Conservation (phyloP, 2,888 invertebrate species). For the Perizoma flavofasciatum region DNA sequence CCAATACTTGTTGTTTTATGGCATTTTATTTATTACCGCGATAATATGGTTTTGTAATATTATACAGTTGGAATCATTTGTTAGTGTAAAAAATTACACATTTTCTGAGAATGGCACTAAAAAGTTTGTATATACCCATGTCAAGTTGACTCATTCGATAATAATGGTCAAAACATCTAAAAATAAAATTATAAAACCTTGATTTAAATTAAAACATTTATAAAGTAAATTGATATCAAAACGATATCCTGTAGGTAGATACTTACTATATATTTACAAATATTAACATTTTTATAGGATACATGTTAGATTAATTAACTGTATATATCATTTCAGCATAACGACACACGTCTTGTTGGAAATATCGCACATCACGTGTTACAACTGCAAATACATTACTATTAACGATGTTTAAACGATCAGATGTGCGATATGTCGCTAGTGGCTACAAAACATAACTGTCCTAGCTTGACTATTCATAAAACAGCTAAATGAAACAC, state of each 20-base stretch:
- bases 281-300: slow-evolving; percentile 22
- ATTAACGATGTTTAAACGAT: neutral
- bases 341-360: slow-evolving; percentile 2
- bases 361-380: slow-evolving; percentile 6
- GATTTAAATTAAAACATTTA: slow-evolving; percentile 13
- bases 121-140: slow-evolving; percentile 14
- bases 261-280: slow-evolving; percentile 26
- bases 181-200: slow-evolving; percentile 11
- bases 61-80: slow-evolving; percentile 1
- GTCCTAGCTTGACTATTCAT: too few species aligned
- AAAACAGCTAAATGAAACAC: too few species aligned
- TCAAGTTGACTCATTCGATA: slow-evolving; percentile 15
- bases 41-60: neutral
- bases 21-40: slow-evolving; percentile 17
- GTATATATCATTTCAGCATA: too few species aligned
- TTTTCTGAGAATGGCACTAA: slow-evolving; percentile 15
- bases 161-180: slow-evolving; percentile 6
- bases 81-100: neutral
- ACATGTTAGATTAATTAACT: slow-evolving; percentile 5
- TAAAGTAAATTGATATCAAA: slow-evolving; percentile 8
- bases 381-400: neutral
- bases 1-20: slow-evolving; percentile 18
- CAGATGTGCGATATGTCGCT: neutral
- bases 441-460: slow-evolving; percentile 1
- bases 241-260: slow-evolving; percentile 4